These are phyloP conservation scores for Sternotherus odoratus DNA, from an alignment of 2,797 vertebrate genomes.

Conservation along the genomic window DNA sequence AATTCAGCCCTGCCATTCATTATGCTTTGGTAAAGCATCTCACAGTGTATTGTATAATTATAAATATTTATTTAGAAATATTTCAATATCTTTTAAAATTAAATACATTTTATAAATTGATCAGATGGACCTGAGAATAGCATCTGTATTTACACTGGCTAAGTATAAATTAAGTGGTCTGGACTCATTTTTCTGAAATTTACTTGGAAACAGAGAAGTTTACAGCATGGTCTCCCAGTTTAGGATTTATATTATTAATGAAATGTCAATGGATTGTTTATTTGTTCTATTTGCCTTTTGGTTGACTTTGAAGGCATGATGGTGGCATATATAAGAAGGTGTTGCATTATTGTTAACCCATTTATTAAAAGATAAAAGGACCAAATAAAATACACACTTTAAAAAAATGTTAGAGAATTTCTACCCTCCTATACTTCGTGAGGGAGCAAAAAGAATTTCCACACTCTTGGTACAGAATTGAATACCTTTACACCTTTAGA, in stretches of 20 bases:
- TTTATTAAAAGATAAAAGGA: background rate
- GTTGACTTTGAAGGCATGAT: background rate
- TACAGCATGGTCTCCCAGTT: background rate
- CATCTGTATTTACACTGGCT: background rate
- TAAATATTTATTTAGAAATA: constrained; percentile 27
- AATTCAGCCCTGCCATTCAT: background rate
- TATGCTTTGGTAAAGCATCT: constrained; percentile 23
- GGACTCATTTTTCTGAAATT: background rate
- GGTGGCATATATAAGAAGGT: background rate
- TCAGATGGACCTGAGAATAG: background rate
- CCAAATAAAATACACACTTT: background rate
- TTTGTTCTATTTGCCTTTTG: background rate
- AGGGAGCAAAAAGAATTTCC: background rate
- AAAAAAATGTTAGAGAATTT: background rate
- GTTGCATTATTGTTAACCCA: background rate
- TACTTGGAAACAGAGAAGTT: constrained; percentile 16
- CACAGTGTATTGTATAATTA: background rate
- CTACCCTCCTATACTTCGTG: background rate
- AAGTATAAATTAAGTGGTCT: background rate
- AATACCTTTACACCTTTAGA: background rate
- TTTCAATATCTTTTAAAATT: background rate
- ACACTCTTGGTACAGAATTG: background rate
- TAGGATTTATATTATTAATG: background rate
- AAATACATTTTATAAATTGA: constrained; percentile 5
- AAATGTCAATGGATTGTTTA: background rate